phyloP scores from a whole-genome alignment of 1,140 invertebrate genomes.

The Lutraria rhynchaena region DNA sequence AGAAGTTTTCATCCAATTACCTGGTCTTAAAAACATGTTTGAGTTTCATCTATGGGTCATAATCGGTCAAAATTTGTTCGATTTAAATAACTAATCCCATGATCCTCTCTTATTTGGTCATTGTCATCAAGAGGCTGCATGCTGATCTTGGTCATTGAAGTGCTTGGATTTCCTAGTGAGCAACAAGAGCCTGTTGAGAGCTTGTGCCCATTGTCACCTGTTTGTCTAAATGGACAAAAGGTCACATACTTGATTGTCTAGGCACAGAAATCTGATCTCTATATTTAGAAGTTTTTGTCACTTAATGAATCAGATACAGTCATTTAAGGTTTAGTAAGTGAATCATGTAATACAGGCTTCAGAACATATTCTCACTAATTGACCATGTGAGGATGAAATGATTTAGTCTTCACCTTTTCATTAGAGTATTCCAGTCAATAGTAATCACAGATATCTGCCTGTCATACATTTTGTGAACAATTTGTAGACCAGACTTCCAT shows the following conservation, averaged over 20 bases:
- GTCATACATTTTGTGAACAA: too few species aligned
- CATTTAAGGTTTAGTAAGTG: too few species aligned
- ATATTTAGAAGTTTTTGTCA: not conserved
- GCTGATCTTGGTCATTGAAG: constrained; percentile 45
- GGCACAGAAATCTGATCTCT: constrained; percentile 4
- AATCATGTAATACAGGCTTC: too few species aligned
- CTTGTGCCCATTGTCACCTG: constrained; percentile 19
- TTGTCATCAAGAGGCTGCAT: constrained; percentile 52
- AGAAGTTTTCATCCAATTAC: constrained; percentile 28
- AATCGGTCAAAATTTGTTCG: not conserved
- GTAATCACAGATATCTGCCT: too few species aligned
- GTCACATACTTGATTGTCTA: constrained; percentile 18
- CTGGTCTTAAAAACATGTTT: constrained; percentile 23
- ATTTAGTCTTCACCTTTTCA: too few species aligned
- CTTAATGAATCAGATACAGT: too few species aligned
- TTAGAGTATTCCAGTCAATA: too few species aligned
- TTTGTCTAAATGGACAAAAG: constrained; percentile 34
- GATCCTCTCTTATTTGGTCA: constrained; percentile 40
- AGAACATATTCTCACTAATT: too few species aligned
- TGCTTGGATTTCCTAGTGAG: constrained; percentile 34
- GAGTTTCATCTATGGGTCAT: constrained; percentile 17
- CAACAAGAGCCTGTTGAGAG: not conserved
- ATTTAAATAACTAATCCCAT: constrained; percentile 41
- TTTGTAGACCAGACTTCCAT: too few species aligned
- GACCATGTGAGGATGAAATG: too few species aligned